Percentiles rank a stretch among this genome's conserved stretches.
phyloP scores from a whole-genome alignment of 2,797 vertebrate species.

The Lacerta bilineata region DNA sequence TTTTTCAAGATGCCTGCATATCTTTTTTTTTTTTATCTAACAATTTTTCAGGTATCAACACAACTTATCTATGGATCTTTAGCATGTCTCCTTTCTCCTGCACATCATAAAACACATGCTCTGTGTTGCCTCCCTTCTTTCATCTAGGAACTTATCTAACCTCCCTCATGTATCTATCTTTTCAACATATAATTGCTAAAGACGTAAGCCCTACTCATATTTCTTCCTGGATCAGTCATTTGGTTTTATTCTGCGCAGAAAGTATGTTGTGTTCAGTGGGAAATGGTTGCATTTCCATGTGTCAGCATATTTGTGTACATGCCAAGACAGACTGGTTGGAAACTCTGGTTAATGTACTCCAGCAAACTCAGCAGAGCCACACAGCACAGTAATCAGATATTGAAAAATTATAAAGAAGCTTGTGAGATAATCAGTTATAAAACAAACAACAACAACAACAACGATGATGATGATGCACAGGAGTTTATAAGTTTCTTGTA shows the following conservation, averaged over 20 bases:
- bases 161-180: not conserved
- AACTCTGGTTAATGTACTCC: slow-evolving; percentile 10
- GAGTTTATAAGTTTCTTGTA: not conserved
- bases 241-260: slow-evolving; percentile 6
- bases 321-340: slow-evolving; percentile 37
- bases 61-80: not conserved
- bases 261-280: not conserved
- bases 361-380: not conserved
- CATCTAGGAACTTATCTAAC: not conserved
- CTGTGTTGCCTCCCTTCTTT: not conserved
- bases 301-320: slow-evolving; percentile 8
- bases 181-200: not conserved
- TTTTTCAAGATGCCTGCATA: not conserved
- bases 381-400: not conserved
- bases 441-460: not conserved
- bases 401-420: not conserved
- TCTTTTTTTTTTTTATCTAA: too few relatives aligned
- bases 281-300: slow-evolving; percentile 14
- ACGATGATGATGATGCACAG: not conserved
- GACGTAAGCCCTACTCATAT: not conserved
- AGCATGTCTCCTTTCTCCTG: not conserved
- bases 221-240: not conserved
- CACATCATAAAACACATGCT: not conserved
- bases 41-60: not conserved
- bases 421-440: not conserved